A percentile compares a stretch with the other conserved stretches of the same genome.
Conservation (phyloP, 2,113 vertebrate genomes). For the Chrysochloris asiatica region DNA sequence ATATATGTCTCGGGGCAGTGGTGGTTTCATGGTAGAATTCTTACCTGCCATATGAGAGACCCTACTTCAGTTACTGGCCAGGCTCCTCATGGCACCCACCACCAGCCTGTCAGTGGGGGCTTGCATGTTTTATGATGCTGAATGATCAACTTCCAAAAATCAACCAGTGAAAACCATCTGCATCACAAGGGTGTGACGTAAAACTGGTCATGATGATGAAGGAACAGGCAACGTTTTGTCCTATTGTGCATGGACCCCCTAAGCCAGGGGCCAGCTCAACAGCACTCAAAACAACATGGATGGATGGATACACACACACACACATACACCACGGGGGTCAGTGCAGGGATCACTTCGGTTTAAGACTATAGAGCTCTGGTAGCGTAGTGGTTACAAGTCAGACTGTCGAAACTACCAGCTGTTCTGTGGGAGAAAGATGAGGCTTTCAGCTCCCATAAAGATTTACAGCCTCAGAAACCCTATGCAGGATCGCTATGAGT, state of each 20-base stretch:
- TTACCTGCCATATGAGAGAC: background rate
- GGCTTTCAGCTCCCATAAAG: no score
- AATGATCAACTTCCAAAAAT: background rate
- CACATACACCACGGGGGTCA: fast-evolving
- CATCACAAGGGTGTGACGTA: background rate
- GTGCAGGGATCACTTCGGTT: background rate
- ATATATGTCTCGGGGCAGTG: background rate
- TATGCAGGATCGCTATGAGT: no score
- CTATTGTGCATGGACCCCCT: background rate
- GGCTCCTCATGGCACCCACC: background rate
- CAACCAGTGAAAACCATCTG: background rate
- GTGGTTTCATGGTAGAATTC: background rate
- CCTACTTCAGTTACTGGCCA: background rate
- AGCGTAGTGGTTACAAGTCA: no score
- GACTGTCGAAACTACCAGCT: no score
- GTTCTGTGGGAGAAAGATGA: no score
- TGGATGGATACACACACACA: background rate
- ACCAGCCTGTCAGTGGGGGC: background rate
- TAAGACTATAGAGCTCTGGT: no score
- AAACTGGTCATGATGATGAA: background rate
- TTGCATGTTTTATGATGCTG: background rate
- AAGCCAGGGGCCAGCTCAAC: background rate
- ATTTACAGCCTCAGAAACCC: no score
- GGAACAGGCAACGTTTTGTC: background rate
- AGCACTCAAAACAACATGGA: background rate